Base-by-base conservation (phyloP, 2,797 vertebrate genomes). In the Onychomys arenicola region DNA sequence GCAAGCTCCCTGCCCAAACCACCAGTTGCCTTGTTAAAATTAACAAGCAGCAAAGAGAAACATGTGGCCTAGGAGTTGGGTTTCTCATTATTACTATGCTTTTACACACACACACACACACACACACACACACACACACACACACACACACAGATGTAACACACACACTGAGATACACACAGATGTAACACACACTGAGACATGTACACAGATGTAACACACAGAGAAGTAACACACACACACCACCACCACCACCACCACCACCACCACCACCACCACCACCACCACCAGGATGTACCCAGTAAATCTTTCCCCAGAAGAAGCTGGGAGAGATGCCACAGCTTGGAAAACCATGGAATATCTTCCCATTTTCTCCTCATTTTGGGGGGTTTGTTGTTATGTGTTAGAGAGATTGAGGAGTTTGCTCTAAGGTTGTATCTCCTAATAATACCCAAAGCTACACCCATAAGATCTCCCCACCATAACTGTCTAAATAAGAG, bases 11-110 rank as follows among this genome's bases (percentile, higher is more conserved):
- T n/a, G 61, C 82, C 88, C 96, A 96, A 95, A 95, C 94, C 95
- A 93, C 96, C 96, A 96, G 89, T 93, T 94, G 96, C 89, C 97
- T 97, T 95, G 93, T 97, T 97, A 98, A 98, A 97, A 95, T 97
- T 97, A 98, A 98, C 96, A 97, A 97, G 97, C 95, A 93, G 89
- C 92, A 92, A 97, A 97, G 91, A 89, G 78, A 98, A 95, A 92
- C 95, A 97, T 96, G 95, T 65, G 94, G 96, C 46, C 93, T 91
- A 94, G 16, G 78, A 95, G 65, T 84, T 95, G 65, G 75, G 34
- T 97, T 98, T 97, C 94, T 94, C 82, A 91, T 91, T 96, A 59
- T 95, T 97, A 73, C 76, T 93, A 89, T 57, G 34, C 49, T 29
- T 16, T 21, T 4, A 84, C 16, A 63, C 23, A 65, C 21, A 17